Evolutionary conservation across 2,888 invertebrate species (phyloP), one percentile per base, ranked within the genome.

Genomic region (Pasiphila rectangulata): DNA sequence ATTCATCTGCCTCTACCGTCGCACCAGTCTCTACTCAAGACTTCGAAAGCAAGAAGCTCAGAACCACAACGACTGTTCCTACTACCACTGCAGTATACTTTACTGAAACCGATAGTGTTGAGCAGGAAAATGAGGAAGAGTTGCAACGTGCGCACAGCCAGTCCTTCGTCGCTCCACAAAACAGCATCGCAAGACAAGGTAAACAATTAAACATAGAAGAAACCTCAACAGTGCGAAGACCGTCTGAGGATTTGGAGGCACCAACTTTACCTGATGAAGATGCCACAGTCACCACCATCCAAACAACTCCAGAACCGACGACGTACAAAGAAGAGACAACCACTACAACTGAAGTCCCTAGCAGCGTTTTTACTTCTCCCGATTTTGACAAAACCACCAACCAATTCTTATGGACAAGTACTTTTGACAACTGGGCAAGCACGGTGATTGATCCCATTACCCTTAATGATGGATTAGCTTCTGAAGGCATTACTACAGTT

Each of bases 391-490:
- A 76, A 46, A 74, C 87, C 1, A 92, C 79, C 1, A 77, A 73
- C 69, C 61, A 92, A 80, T 61, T 91, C 29, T 41, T 51, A 81
- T 79, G 87, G 84, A 74, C 84, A 1, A 86, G 73, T 25, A 80
- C 77, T 23, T 85, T 72, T 42, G 83, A 83, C 19, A 82, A 92
- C 34, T 93, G 93, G 93, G 91, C 92, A 42, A 93, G 92, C 35
- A 93, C 94, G 0, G 91, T 93, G 5, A 91, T 94, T 4, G 93
- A 95, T 72, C 95, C 95, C 0, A 88, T 92, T 19, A 91, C 92
- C 15, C 90, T 95, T 9, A 95, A 95, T 64, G 92, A 94, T 46
- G 93, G 91, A 0, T 66, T 93, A n/a, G 76, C 67, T 1, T 63
- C 64, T 1, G 83, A 83, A 24, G 67, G 71, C 40, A 56, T 70